Percentiles rank a stretch among this genome's conserved stretches.
Evolutionary conservation across 1,140 invertebrate species (phyloP).

Genomic region (Drosophila sp.): DNA sequence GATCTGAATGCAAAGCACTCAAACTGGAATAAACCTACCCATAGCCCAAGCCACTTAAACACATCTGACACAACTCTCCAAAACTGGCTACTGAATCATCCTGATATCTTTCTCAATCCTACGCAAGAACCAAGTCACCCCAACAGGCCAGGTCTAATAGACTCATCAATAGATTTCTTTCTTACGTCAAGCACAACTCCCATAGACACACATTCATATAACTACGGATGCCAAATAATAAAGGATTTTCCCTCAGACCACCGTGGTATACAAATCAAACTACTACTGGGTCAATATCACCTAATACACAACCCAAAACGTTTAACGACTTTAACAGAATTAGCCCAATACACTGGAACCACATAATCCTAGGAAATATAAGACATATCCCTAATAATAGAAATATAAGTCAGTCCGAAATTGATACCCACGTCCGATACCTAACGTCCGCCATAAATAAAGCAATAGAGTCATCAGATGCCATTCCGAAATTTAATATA

Average conservation of each 20-base stretch:
- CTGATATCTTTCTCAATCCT: not conserved
- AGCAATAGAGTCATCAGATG: constrained; percentile 14
- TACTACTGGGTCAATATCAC: not conserved
- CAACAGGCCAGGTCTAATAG: not conserved
- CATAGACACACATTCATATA: not conserved
- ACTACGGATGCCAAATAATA: not conserved
- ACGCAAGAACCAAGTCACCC: constrained; percentile 12
- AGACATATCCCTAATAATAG: not conserved
- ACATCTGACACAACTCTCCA: not conserved
- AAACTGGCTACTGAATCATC: not conserved
- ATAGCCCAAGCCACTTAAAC: not conserved
- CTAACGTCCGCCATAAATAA: not conserved
- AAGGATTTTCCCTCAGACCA: constrained; percentile 18
- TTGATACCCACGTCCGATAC: not conserved
- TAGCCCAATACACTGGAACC: not conserved
- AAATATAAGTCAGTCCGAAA: not conserved
- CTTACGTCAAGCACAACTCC: not conserved
- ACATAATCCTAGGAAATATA: not conserved
- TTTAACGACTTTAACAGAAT: constrained; percentile 1
- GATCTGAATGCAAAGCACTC: constrained; percentile 21
- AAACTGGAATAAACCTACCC: not conserved
- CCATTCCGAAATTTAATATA: constrained; percentile 4
- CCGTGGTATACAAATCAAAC: not conserved
- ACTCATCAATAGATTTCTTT: constrained; percentile 19
- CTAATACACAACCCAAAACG: not conserved